Conservation (phyloP, 2,888 invertebrate genomes). For the Lochmaea crataegi region DNA sequence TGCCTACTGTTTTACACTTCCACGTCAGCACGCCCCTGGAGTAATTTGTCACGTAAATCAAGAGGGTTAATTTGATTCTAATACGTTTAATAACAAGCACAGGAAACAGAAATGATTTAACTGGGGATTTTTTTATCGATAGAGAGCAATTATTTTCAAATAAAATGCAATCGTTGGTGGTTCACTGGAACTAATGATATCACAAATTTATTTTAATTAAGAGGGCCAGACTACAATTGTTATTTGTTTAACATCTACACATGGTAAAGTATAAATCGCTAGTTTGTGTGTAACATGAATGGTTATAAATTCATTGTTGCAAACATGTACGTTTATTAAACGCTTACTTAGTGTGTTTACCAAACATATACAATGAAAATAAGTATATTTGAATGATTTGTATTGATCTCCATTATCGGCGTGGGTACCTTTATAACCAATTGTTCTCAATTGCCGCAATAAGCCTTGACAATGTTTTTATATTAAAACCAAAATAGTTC, state of each 20-base stretch:
- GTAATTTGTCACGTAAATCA: constrained; percentile 38
- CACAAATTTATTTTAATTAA: constrained; percentile 41
- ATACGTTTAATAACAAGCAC: constrained; percentile 40
- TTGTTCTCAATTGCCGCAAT: too few species aligned
- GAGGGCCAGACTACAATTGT: constrained; percentile 31
- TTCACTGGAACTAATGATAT: constrained; percentile 39
- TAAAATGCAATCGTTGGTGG: constrained; percentile 44
- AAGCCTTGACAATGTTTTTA: too few species aligned
- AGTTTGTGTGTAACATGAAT: constrained; percentile 22
- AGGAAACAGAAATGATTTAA: constrained; percentile 54
- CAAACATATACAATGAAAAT: constrained; percentile 24
- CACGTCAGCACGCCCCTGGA: constrained; percentile 20
- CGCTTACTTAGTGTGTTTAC: constrained; percentile 14
- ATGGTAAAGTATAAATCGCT: constrained; percentile 12
- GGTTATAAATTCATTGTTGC: constrained; percentile 12
- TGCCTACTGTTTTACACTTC: constrained; percentile 1
- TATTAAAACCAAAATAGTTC: too few species aligned
- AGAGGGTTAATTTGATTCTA: constrained; percentile 41
- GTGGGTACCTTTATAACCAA: too few species aligned
- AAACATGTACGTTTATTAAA: constrained; percentile 21
- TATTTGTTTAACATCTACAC: constrained; percentile 19
- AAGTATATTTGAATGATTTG: constrained; percentile 11
- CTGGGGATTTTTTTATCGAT: constrained; percentile 49
- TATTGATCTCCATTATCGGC: not conserved
- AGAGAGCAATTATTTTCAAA: constrained; percentile 51